A percentile compares a stretch with the other conserved stretches of the same genome.
Conservation (phyloP, 1,140 invertebrate species). For the Odontomachus brunneus region DNA sequence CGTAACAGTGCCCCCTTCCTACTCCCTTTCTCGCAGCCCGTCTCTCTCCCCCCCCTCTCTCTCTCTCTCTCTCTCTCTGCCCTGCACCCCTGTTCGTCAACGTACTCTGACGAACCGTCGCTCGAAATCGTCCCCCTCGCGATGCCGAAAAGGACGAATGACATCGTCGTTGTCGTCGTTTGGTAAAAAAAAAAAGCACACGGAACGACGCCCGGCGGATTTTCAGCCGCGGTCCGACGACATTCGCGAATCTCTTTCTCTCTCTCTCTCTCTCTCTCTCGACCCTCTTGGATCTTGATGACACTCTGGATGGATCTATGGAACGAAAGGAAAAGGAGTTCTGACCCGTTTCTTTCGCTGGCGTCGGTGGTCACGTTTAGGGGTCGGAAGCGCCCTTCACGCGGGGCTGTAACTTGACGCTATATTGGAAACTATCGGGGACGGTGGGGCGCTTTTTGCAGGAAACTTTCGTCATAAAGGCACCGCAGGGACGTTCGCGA, state of each 20-base stretch:
- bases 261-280: too few species aligned
- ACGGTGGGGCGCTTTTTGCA: constrained; percentile 13
- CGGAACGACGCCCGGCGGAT: neutral
- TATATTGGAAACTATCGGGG: constrained; percentile 36
- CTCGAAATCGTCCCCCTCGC: constrained; percentile 22
- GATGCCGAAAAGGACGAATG: too few species aligned
- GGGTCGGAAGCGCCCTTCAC: neutral
- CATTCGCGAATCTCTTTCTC: neutral
- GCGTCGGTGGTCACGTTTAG: constrained; percentile 5
- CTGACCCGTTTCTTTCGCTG: constrained; percentile 28
- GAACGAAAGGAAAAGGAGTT: constrained; percentile 6
- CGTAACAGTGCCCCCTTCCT: constrained; percentile 19
- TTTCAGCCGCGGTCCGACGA: neutral
- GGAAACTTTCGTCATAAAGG: constrained; percentile 39
- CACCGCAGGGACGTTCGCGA: constrained; percentile 24
- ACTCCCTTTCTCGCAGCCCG: neutral
- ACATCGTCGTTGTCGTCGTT: too few species aligned
- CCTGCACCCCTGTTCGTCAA: constrained; percentile 28
- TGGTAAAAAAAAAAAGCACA: neutral
- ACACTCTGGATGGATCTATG: neutral
- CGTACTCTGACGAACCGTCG: constrained; percentile 2
- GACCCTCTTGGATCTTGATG: neutral
- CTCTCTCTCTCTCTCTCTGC: constrained; percentile 32
- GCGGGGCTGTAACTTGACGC: neutral
- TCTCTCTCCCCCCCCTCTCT: neutral